phyloP scores from a whole-genome alignment of 2,113 vertebrate species.

The Sardina pilchardus region DNA sequence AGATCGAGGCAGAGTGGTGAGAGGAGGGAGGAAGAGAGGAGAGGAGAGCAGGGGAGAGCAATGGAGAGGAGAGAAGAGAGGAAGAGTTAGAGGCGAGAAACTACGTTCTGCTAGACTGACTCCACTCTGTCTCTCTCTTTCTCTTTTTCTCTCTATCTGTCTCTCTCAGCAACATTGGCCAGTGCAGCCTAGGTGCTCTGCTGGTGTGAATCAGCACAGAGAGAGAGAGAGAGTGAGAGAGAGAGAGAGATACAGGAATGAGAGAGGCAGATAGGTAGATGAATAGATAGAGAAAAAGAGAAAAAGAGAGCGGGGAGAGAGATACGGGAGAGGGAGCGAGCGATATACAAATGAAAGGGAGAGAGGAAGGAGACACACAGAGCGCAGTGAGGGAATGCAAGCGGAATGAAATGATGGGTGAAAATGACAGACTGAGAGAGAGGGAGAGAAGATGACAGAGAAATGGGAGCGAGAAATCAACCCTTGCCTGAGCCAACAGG shows the following conservation, averaged over 20 bases:
- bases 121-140: slow-evolving; percentile 49
- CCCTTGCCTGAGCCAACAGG: background rate
- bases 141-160: slow-evolving; percentile 7
- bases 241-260: background rate
- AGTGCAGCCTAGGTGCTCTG: too few relatives aligned
- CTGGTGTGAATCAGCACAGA: background rate
- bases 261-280: slow-evolving; percentile 24
- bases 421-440: background rate
- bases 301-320: background rate
- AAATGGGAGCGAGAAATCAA: background rate
- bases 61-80: background rate
- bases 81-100: background rate
- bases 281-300: background rate
- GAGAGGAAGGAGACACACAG: background rate
- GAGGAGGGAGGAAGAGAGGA: slow-evolving; percentile 13
- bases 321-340: background rate
- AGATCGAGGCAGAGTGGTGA: slow-evolving; percentile 58
- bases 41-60: background rate
- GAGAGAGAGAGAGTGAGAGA: background rate
- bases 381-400: background rate
- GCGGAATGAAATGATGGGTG: background rate
- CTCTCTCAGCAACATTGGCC: too few relatives aligned
- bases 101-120: slow-evolving; percentile 41
- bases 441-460: background rate
- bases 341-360: background rate